Evolutionary conservation across 2,113 vertebrate species (phyloP).

Genomic region (Atractosteus spatula): DNA sequence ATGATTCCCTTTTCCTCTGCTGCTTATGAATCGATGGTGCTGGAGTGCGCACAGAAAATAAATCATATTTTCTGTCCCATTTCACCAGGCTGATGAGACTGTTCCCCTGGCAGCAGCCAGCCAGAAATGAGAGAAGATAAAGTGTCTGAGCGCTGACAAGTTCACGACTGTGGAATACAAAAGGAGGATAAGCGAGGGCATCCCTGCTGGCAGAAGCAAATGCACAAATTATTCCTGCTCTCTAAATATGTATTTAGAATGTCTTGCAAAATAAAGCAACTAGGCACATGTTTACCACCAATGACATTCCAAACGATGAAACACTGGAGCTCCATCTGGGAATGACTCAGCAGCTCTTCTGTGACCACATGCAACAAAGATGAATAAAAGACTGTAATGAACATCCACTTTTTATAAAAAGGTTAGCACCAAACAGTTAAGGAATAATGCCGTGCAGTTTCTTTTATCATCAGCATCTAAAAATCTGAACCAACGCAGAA

Average conservation of each 20-base stretch:
- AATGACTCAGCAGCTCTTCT: conserved; percentile 1
- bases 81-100: conserved; percentile 17
- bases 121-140: conserved; percentile 22
- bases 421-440: neutral
- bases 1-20: conserved; percentile 20
- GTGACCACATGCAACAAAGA: neutral
- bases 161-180: conserved; percentile 30
- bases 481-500: conserved; percentile 20
- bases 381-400: neutral
- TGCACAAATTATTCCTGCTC: conserved; percentile 23
- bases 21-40: conserved; percentile 18
- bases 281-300: neutral
- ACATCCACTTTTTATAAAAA: neutral
- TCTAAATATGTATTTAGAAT: conserved; percentile 16
- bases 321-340: neutral
- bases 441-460: conserved; percentile 23
- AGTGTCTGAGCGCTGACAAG: conserved; percentile 30
- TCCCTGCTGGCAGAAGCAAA: conserved; percentile 3
- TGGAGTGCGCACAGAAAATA: conserved; percentile 30
- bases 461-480: conserved; percentile 22
- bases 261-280: conserved; percentile 20
- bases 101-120: conserved; percentile 21
- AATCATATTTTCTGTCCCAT: conserved; percentile 44
- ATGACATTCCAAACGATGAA: conserved; percentile 5
- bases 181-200: conserved; percentile 21